Conservation (phyloP, 2,113 vertebrate species). For the Xiphophorus hellerii region DNA sequence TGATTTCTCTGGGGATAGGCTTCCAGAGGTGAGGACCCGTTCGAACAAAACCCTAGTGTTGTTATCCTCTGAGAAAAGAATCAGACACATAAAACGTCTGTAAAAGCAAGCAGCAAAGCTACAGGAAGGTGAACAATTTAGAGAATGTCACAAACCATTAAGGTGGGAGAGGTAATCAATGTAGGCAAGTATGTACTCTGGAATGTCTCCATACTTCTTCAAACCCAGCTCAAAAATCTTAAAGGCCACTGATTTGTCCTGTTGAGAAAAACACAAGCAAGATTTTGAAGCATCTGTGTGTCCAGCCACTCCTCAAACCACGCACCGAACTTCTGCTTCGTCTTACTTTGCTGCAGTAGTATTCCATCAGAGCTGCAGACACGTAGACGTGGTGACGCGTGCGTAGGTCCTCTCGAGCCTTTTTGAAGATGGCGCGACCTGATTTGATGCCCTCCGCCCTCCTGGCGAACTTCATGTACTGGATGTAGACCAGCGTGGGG, state of each 20-base stretch:
- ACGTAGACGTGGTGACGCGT: slow-evolving; percentile 98
- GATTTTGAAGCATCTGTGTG: neutral
- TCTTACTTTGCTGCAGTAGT: slow-evolving; percentile 97
- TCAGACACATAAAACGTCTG: neutral
- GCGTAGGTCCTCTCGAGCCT: slow-evolving; percentile 93
- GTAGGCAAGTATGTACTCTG: slow-evolving; percentile 98
- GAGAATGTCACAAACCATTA: slow-evolving; percentile 83
- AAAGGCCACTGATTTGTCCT: slow-evolving; percentile 99
- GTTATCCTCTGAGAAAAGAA: slow-evolving; percentile 90
- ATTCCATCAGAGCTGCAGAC: slow-evolving; percentile 98
- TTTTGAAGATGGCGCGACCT: slow-evolving; percentile 97
- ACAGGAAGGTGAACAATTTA: neutral
- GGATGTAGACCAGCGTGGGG: slow-evolving; percentile 98
- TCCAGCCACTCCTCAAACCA: neutral
- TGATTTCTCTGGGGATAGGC: slow-evolving; percentile 96
- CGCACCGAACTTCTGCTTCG: neutral
- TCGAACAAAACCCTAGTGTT: slow-evolving; percentile 99
- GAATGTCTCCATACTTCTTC: slow-evolving; percentile 99
- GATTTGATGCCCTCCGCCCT: slow-evolving; percentile 98
- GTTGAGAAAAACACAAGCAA: slow-evolving; percentile 27
- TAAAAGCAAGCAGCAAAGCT: neutral
- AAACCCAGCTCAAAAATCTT: slow-evolving; percentile 99
- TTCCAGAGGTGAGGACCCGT: slow-evolving; percentile 97
- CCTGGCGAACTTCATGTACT: slow-evolving; percentile 99
- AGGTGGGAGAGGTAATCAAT: slow-evolving; percentile 99